These are phyloP conservation scores for Rana temporaria DNA, from an alignment of 2,113 vertebrate genomes.

Conservation along the genomic window DNA sequence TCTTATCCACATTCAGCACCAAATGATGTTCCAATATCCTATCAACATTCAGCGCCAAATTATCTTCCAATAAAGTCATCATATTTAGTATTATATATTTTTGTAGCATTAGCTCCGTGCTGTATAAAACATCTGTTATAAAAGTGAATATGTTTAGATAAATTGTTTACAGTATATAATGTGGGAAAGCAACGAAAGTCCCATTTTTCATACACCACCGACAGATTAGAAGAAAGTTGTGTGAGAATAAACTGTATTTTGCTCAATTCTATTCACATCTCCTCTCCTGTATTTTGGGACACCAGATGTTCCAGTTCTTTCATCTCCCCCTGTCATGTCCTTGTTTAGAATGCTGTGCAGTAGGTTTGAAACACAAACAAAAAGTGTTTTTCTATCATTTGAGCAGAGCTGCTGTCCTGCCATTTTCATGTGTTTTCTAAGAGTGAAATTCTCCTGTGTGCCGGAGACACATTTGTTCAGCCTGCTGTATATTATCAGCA, in stretches of 20 bases:
- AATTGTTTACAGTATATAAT: constrained; percentile 26
- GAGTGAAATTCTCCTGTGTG: constrained; percentile 50
- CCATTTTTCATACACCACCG: not conserved
- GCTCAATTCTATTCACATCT: constrained; percentile 42
- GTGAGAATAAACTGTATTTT: constrained; percentile 24
- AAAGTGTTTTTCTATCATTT: constrained; percentile 42
- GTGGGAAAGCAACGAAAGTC: not conserved
- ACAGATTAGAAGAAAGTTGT: constrained; percentile 27
- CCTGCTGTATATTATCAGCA: constrained; percentile 50
- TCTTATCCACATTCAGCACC: too few species aligned
- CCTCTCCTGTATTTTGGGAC: constrained; percentile 41
- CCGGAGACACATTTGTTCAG: constrained; percentile 51
- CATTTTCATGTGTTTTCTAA: constrained; percentile 46
- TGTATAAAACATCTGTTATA: not conserved
- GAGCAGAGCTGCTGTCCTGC: constrained; percentile 29
- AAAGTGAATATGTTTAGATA: not conserved
- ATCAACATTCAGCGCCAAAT: too few species aligned
- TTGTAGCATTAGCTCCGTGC: too few species aligned
- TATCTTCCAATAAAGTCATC: too few species aligned
- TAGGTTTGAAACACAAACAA: constrained; percentile 47
- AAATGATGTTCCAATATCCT: too few species aligned
- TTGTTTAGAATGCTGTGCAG: constrained; percentile 45
- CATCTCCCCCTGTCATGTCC: constrained; percentile 40
- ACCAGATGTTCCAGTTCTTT: constrained; percentile 44
- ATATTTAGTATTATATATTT: too few species aligned